Evolutionary conservation across 1,140 invertebrate genomes (phyloP), one percentile per base, ranked within the genome.

Genomic region (Mamestra configurata): DNA sequence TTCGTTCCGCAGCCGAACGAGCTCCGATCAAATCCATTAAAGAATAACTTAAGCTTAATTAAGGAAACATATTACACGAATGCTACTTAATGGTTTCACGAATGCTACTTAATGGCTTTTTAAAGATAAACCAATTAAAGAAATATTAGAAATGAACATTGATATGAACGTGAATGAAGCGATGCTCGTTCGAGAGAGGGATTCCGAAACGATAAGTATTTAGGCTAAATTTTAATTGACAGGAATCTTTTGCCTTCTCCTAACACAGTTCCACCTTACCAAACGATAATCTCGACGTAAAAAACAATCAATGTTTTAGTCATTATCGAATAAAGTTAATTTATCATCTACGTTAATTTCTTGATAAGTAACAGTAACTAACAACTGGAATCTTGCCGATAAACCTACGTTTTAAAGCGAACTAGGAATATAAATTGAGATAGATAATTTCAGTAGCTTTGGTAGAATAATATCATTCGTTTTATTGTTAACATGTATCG

Each of bases 401-500:
- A 92, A 87, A 91, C 84, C 93, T 93, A 93, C 88, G 80, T 87
- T 91, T 93, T 94, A 94, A 94, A 93, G 92, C 93, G 91, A 92
- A 93, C 92, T 94, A 94, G 91, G 93, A 94, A 94, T 94, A 94
- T 87, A 89, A 90, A 90, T 91, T 93, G 92, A 94, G 90, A 93
- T 93, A 94, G 91, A 92, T 91, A 92, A 93, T 92, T 93, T 94
- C 92, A 92, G 88, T 88, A 91, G 89, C 93, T 94, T 94, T 93
- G 93, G 93, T 92, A 92, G 90, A 89, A 86, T 90, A 92, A 92
- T 94, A 92, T 92, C 88, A 90, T 90, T 88, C 77, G 77, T 84
- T 88, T 79, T 82, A 81, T 86, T 83, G 77, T 83, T 83, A 83
- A 49, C 18, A 79, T 83, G 79, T 81, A 80, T 73, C 76, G 80